A percentile compares a stretch with the other conserved stretches of the same genome.
Conservation (phyloP, 2,888 invertebrate species). For the Ophion obscuratus region DNA sequence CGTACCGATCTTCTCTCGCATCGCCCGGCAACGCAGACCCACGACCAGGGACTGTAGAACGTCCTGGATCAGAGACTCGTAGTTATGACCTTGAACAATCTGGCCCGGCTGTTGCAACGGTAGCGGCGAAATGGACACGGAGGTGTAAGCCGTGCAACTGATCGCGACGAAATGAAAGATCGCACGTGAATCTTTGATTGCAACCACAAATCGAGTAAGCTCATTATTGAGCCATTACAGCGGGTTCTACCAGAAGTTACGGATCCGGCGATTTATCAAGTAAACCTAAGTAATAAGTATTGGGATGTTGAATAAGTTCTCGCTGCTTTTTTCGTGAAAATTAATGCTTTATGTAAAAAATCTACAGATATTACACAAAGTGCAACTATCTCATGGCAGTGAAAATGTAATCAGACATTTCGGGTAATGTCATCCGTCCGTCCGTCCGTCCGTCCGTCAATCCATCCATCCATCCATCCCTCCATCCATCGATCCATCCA, state of each 20-base stretch:
- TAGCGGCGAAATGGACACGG: not conserved
- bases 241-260: not conserved
- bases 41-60: constrained; percentile 88
- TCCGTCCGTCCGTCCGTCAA: too few relatives aligned
- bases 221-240: not conserved
- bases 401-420: too few relatives aligned
- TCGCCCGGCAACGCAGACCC: constrained; percentile 89
- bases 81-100: not conserved
- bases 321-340: too few relatives aligned
- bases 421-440: too few relatives aligned
- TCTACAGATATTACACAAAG: too few relatives aligned
- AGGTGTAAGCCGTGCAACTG: not conserved
- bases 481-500: too few relatives aligned
- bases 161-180: not conserved
- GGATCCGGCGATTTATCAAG: not conserved
- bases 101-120: not conserved
- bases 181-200: not conserved
- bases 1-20: constrained; percentile 88
- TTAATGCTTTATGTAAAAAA: too few relatives aligned
- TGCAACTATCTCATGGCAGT: too few relatives aligned
- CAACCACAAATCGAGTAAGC: not conserved
- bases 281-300: too few relatives aligned
- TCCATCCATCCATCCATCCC: too few relatives aligned
- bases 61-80: constrained; percentile 69
- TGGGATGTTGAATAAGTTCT: too few relatives aligned